phyloP scores from a whole-genome alignment of 1,140 invertebrate species.

The Holotrichia oblita region DNA sequence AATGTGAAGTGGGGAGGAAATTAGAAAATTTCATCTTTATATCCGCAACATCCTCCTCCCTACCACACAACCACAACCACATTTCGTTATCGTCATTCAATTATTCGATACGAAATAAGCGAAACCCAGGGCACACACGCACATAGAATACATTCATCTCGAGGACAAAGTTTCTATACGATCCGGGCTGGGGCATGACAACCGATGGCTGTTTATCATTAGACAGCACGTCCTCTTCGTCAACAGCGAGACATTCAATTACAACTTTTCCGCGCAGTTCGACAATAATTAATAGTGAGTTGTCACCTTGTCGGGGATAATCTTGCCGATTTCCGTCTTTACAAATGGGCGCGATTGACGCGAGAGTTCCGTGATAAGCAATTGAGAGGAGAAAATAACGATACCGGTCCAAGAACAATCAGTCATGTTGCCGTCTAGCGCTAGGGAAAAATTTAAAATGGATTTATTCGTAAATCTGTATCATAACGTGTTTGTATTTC shows the following conservation, averaged over 20 bases:
- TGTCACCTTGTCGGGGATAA: constrained; percentile 43
- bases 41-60: not conserved
- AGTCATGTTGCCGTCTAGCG: constrained; percentile 30
- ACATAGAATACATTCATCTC: constrained; percentile 39
- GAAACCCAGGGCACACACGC: no score
- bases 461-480: not conserved
- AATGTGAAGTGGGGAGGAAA: no score
- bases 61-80: no score
- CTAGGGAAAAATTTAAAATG: not conserved
- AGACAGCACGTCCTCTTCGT: constrained; percentile 40
- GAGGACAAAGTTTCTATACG: constrained; percentile 42
- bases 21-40: constrained; percentile 24
- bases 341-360: constrained; percentile 41
- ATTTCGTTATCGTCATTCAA: constrained; percentile 3
- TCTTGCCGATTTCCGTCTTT: constrained; percentile 42
- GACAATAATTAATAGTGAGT: constrained; percentile 46
- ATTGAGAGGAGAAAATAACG: constrained; percentile 26
- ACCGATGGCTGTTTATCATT: constrained; percentile 46
- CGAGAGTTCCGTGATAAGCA: not conserved
- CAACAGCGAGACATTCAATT: constrained; percentile 46
- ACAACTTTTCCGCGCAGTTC: constrained; percentile 45
- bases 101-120: constrained; percentile 4
- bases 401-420: constrained; percentile 38
- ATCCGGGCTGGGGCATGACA: constrained; percentile 18
- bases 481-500: no score